Evolutionary conservation across 1,140 invertebrate species (phyloP).

Genomic region (Popillia japonica): DNA sequence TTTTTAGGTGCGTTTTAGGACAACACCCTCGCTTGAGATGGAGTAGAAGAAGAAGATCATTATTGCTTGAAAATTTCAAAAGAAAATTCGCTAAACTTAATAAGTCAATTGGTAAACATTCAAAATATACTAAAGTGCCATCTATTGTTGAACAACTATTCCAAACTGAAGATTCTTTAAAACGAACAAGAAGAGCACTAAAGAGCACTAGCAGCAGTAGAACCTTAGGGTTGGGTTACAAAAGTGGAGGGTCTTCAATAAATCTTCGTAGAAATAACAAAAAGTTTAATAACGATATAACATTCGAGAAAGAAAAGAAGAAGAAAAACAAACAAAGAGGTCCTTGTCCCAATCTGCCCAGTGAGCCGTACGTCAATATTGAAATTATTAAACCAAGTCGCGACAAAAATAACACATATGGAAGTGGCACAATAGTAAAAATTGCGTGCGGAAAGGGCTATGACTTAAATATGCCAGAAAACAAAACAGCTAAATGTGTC

Average conservation of each 20-base stretch:
- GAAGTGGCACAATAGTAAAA: constrained; percentile 73
- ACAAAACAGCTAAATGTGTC: constrained; percentile 79
- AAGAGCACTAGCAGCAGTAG: constrained; percentile 49
- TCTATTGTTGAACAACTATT: constrained; percentile 17
- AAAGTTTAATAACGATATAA: constrained; percentile 48
- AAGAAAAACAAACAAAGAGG: constrained; percentile 57
- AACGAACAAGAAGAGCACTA: constrained; percentile 51
- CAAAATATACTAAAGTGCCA: constrained; percentile 34
- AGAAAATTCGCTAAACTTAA: constrained; percentile 50
- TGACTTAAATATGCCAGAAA: constrained; percentile 74
- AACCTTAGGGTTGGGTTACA: constrained; percentile 46
- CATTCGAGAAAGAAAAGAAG: constrained; percentile 45
- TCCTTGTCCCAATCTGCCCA: constrained; percentile 67
- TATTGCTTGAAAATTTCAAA: constrained; percentile 60
- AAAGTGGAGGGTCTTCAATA: constrained; percentile 47
- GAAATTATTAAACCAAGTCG: constrained; percentile 71
- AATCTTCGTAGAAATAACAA: constrained; percentile 51
- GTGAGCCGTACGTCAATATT: constrained; percentile 71
- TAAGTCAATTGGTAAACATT: constrained; percentile 45
- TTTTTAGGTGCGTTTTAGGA: constrained; percentile 74
- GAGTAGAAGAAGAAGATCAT: constrained; percentile 73
- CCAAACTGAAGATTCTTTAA: constrained; percentile 25
- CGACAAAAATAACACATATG: constrained; percentile 68
- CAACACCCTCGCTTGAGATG: constrained; percentile 84
- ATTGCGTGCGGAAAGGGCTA: constrained; percentile 80